A percentile compares a stretch with the other conserved stretches of the same genome.
phyloP scores from a whole-genome alignment of 2,888 invertebrate genomes.

The Carcina quercana region DNA sequence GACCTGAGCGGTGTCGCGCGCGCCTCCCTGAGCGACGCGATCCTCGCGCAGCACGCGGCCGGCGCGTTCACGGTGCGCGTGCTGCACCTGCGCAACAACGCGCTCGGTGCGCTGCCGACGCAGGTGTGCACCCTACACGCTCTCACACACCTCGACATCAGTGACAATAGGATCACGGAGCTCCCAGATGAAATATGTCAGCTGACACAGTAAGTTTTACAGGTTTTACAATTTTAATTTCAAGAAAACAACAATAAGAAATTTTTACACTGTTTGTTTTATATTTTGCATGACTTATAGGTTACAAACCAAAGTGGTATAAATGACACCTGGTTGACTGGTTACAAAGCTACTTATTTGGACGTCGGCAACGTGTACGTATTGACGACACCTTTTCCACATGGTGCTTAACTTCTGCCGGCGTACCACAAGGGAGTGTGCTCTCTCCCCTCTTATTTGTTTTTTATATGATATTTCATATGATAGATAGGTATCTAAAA shows the following conservation, averaged over 20 bases:
- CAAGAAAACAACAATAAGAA: not conserved
- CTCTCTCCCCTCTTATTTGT: no score
- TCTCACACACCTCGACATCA: constrained; percentile 78
- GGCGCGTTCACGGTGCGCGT: constrained; percentile 54
- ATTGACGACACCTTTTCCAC: no score
- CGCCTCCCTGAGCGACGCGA: constrained; percentile 42
- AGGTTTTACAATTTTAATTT: not conserved
- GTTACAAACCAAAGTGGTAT: no score
- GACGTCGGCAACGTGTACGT: no score
- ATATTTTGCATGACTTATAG: no score
- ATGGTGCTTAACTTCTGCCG: no score
- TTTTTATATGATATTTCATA: no score
- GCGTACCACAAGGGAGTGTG: no score
- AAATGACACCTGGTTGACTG: no score
- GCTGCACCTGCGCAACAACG: constrained; percentile 61
- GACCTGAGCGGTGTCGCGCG: constrained; percentile 57
- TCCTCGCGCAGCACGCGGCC: constrained; percentile 45
- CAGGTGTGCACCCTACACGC: constrained; percentile 75
- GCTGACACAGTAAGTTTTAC: constrained; percentile 56
- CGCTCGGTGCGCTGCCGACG: constrained; percentile 73
- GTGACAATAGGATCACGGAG: constrained; percentile 78
- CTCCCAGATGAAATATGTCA: constrained; percentile 78
- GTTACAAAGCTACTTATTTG: no score
- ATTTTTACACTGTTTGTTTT: no score
- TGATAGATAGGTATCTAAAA: no score